phyloP scores from a whole-genome alignment of 1,140 invertebrate species.

The honey bee (Apis mellifera) region DNA sequence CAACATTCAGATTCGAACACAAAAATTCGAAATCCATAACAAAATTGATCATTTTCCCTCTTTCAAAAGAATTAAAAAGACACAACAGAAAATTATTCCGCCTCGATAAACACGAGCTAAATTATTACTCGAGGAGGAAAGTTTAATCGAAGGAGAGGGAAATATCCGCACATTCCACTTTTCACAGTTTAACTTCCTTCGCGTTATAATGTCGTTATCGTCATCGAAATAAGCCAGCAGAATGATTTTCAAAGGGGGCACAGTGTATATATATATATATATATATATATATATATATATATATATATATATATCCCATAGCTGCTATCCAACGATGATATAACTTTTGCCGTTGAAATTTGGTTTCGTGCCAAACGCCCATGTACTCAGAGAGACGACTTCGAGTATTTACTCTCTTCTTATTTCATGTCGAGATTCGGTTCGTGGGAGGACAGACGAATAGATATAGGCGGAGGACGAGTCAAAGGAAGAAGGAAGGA shows the following conservation, averaged over 20 bases:
- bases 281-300: too few species aligned
- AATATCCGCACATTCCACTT: constrained; percentile 20
- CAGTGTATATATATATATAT: not conserved
- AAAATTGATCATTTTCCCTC: too few species aligned
- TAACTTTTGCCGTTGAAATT: constrained; percentile 41
- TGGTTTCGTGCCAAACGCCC: constrained; percentile 58
- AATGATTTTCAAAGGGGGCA: constrained; percentile 40
- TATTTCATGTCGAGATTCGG: constrained; percentile 52
- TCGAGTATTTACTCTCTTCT: constrained; percentile 55
- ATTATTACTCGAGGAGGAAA: too few species aligned
- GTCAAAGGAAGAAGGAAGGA: not conserved
- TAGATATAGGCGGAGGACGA: not conserved
- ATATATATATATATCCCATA: too few species aligned
- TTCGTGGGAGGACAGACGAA: constrained; percentile 9
- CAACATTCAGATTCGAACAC: too few species aligned
- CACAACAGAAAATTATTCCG: not conserved
- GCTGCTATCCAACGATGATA: constrained; percentile 18
- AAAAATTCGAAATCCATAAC: too few species aligned
- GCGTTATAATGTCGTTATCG: constrained; percentile 25
- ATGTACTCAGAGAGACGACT: constrained; percentile 49
- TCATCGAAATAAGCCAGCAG: constrained; percentile 29
- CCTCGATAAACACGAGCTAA: not conserved
- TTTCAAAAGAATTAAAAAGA: not conserved
- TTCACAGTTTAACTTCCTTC: not conserved
- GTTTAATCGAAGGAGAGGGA: not conserved